Base-by-base conservation (phyloP, 2,113 vertebrate genomes). In the Alectura lathami region DNA sequence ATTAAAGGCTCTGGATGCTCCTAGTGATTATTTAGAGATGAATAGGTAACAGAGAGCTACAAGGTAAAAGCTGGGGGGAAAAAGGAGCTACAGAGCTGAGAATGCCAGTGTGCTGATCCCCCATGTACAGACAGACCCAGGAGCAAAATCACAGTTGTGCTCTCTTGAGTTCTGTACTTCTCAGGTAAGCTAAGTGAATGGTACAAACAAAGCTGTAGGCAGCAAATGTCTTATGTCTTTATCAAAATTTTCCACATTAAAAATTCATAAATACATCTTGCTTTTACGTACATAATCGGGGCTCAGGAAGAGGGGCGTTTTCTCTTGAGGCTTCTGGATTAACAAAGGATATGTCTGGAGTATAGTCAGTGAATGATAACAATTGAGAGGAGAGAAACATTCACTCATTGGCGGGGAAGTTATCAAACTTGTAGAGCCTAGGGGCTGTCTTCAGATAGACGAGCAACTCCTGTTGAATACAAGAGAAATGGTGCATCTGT, bases 361-460 rank as follows among this genome's bases (percentile, higher is more conserved):
- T 32, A 50, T 36, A 66, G 69, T 59, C 78, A 91, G 40, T n/a
- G 27, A 85, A 48, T 22, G 40, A 89, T 64, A 92, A 79, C 85
- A 87, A 56, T 34, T 70, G 51, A 50, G 75, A 79, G 74, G 17
- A 56, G n/a, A 88, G 70, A 64, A 77, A 57, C 17, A 23, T 63
- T 48, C 16, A 10, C 13, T 91, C 14, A 13, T 84, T 83, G 47
- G 13, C 56, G 93, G 43, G 42, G 69, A 82, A 92, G 47, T 89
- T 82, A 93, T 83, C 60, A 84, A 48, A 78, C 64, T 66, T 60
- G 69, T 86, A 92, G 56, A 89, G 66, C 92, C 81, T 82, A 42
- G 53, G 30, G 80, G 74, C 40, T 88, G 20, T 86, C 73, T 86
- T 82, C 69, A 91, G 94, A 82, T 82, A 57, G 54, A 79, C 29